Percentiles rank a stretch among this genome's conserved stretches.
phyloP scores from a whole-genome alignment of 2,113 vertebrate species.

The Lichenostomus cassidix region DNA sequence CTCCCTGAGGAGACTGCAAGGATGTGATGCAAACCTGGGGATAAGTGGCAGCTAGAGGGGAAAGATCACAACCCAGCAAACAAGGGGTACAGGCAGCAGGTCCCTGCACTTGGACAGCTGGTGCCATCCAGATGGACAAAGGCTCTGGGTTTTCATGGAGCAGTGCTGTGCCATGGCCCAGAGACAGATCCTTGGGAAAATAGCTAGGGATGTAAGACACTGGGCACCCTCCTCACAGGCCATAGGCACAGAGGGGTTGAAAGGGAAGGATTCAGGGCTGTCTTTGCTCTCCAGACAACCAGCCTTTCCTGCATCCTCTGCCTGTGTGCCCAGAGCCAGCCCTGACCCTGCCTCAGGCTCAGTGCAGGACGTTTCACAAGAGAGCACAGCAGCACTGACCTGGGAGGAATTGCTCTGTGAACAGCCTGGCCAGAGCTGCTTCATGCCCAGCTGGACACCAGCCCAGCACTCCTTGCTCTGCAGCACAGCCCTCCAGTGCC shows the following conservation, averaged over 20 bases:
- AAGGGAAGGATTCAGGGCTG: neutral
- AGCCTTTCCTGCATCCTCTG: neutral
- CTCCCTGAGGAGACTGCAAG: neutral
- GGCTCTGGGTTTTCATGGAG: fast-evolving
- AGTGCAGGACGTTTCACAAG: neutral
- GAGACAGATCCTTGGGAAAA: neutral
- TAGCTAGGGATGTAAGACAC: neutral
- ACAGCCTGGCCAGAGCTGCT: neutral
- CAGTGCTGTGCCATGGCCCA: no score
- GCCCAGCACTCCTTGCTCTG: neutral
- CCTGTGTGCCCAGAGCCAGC: neutral
- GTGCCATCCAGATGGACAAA: neutral
- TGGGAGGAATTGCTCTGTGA: fast-evolving
- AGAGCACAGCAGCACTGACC: neutral
- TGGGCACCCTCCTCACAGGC: neutral
- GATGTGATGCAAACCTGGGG: neutral
- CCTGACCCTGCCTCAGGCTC: neutral
- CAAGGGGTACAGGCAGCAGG: neutral
- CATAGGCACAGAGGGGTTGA: neutral
- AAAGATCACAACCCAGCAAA: neutral
- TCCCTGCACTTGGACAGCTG: neutral
- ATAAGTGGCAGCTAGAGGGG: neutral
- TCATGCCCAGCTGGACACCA: neutral
- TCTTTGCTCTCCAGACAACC: neutral
- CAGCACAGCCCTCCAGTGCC: neutral